Evolutionary conservation across 2,113 vertebrate genomes (phyloP), one percentile per base, ranked within the genome.

Genomic region (Sclerurus mexicanus): DNA sequence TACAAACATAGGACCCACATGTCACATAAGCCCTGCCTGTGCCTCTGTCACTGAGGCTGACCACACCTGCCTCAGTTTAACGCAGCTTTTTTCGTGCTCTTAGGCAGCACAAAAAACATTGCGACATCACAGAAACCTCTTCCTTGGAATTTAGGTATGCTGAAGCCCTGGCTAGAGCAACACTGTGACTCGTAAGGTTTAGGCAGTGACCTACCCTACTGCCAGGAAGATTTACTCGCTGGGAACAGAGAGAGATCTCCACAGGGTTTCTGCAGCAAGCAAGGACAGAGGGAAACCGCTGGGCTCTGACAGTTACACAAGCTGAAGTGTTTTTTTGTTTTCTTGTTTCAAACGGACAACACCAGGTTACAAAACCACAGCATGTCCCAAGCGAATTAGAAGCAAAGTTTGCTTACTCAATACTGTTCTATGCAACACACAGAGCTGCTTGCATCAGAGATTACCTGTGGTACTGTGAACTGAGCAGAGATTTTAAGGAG

Each of bases 51-150:
- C n/a, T 39, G 12, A 11, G 64, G 37, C 20, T 67, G 42, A 24
- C 39, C 60, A 67, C 12, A 42, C 59, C 28, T 52, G 35, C n/a
- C 49, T 11, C 55, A 18, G n/a, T 21, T 17, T 35, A 37, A 42
- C 6, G 5, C 13, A 47, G 69, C 22, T 53, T 59, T 69, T 2
- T 0, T 23, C 25, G 3, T 1, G 12, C 59, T 69, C 68, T 42
- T 31, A 31, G 0, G 0, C 59, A 77, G 55, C 2, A 1, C 73
- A 78, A 72, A 55, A 71, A 74, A 62, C 33, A 27, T 1, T 75
- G 30, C 72, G 56, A 17, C 15, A 68, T 39, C 64, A 77, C 0
- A 39, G 50, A 3, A 91, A 33, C 16, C 53, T 55, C 71, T 7
- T 63, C 23, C 31, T 12, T 19, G 2, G 25, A 89, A 44, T 31